phyloP scores from a whole-genome alignment of 2,113 vertebrate species.

The Tretioscincus oriximinensis region DNA sequence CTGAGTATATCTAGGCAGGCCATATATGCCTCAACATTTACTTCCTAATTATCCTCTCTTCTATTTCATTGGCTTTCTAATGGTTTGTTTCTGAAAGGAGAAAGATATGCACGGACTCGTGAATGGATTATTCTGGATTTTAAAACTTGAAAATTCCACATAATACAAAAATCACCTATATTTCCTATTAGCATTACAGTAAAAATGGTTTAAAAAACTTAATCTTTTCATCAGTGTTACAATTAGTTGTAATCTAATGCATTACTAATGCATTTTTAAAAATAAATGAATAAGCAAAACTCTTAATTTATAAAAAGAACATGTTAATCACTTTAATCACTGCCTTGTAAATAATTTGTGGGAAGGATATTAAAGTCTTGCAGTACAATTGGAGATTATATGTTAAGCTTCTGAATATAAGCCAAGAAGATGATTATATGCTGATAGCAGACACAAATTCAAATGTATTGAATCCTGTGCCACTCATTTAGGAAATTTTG shows the following conservation, averaged over 20 bases:
- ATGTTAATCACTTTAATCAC: conserved; percentile 1
- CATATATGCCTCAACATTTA: too few relatives aligned
- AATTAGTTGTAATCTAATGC: not conserved
- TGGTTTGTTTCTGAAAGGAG: too few relatives aligned
- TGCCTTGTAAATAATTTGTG: not conserved
- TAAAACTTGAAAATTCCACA: too few relatives aligned
- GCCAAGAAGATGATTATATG: conserved; percentile 5
- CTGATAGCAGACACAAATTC: not conserved
- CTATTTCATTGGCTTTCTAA: too few relatives aligned
- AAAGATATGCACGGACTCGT: too few relatives aligned
- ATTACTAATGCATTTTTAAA: not conserved
- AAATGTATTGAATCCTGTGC: not conserved
- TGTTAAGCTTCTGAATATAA: conserved; percentile 8
- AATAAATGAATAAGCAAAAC: not conserved
- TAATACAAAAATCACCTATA: not conserved
- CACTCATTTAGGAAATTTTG: not conserved
- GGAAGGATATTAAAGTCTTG: not conserved
- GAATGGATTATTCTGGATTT: too few relatives aligned
- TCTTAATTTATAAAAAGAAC: not conserved
- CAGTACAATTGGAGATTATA: conserved; percentile 11
- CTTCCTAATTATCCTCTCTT: too few relatives aligned
- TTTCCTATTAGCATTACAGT: not conserved
- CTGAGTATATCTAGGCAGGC: too few relatives aligned
- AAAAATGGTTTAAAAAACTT: not conserved
- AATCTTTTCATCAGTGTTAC: not conserved